Evolutionary conservation across 2,113 vertebrate species (phyloP).

Genomic region (Eidolon helvum): DNA sequence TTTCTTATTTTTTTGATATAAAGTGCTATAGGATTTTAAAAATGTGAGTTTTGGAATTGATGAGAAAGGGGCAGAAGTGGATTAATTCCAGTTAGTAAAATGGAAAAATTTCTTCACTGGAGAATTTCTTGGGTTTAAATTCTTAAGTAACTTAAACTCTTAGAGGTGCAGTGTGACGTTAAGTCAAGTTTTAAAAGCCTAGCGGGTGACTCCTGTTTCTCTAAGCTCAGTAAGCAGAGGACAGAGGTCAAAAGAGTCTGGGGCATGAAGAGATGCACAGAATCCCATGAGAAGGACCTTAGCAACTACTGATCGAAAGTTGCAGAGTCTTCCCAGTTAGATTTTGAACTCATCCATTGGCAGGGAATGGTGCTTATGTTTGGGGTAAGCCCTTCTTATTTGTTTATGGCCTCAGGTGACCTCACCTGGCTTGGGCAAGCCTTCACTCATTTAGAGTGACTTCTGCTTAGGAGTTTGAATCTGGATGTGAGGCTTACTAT

Average conservation of each 20-base stretch:
- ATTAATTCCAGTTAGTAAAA: constrained; percentile 28
- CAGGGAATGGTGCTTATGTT: background rate
- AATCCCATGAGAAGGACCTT: background rate
- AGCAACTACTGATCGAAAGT: background rate
- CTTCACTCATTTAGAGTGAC: background rate
- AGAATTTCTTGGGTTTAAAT: constrained; percentile 11
- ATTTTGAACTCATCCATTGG: background rate
- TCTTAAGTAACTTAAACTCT: background rate
- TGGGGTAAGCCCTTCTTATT: background rate
- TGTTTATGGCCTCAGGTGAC: background rate
- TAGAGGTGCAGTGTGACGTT: background rate
- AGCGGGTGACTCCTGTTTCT: background rate
- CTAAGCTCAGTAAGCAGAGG: background rate
- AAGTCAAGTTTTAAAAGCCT: background rate
- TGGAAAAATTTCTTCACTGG: background rate
- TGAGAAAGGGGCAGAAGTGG: background rate
- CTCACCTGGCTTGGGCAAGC: background rate
- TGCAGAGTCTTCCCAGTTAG: background rate
- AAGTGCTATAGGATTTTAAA: constrained; percentile 5
- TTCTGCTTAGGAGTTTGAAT: background rate
- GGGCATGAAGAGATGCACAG: background rate
- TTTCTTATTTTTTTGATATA: constrained; percentile 4
- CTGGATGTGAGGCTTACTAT: background rate
- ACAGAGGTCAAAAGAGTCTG: background rate
- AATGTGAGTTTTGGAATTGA: constrained; percentile 34